phyloP scores from a whole-genome alignment of 2,113 vertebrate genomes.

The Cisticola juncidis region DNA sequence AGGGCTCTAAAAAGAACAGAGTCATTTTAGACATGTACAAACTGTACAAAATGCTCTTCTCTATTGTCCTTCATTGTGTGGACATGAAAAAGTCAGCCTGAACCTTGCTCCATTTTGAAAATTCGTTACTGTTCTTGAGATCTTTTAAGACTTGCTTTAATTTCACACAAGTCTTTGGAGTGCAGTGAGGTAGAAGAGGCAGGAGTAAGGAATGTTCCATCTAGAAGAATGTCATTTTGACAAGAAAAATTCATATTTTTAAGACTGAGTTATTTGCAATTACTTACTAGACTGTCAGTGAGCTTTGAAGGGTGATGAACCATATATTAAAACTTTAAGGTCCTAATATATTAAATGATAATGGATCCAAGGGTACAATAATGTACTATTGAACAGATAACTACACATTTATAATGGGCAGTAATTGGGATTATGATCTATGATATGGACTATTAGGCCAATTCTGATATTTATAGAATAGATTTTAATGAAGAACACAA shows the following conservation, averaged over 20 bases:
- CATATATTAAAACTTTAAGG: conserved; percentile 15
- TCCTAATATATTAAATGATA: not conserved
- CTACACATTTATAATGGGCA: not conserved
- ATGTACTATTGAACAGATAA: not conserved
- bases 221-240: not conserved
- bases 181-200: not conserved
- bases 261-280: not conserved
- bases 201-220: not conserved
- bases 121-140: not conserved
- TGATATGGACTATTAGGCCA: not conserved
- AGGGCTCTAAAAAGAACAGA: not conserved
- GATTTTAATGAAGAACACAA: not conserved
- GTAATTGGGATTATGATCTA: not conserved
- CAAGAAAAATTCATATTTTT: not conserved
- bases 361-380: not conserved
- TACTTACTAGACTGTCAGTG: not conserved
- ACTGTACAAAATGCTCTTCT: not conserved
- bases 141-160: not conserved
- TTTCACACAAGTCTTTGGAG: not conserved
- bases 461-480: not conserved
- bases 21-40: not conserved
- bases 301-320: conserved; percentile 14
- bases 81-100: not conserved
- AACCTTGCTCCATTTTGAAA: not conserved
- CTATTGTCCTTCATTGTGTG: not conserved